Conservation (phyloP, 1,140 invertebrate species). For the Diachasmimorpha longicaudata region DNA sequence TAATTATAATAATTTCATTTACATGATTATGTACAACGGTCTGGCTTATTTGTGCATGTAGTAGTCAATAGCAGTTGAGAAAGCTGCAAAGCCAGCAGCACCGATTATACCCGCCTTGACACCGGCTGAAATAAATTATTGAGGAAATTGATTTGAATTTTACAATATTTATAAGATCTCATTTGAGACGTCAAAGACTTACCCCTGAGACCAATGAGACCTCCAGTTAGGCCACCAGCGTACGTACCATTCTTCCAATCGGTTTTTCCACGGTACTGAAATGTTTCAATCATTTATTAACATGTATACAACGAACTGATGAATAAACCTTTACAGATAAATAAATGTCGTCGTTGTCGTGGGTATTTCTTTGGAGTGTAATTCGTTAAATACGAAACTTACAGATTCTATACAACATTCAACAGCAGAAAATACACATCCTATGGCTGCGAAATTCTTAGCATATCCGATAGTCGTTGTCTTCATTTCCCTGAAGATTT, state of each 20-base stretch:
- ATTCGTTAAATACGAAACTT: no score
- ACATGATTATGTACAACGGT: background rate
- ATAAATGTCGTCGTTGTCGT: background rate
- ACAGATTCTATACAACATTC: conserved; percentile 93
- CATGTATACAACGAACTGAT: conserved; percentile 8
- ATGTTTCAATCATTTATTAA: conserved; percentile 28
- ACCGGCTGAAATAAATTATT: conserved; percentile 75
- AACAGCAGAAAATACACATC: conserved; percentile 89
- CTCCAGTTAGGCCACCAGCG: conserved; percentile 92
- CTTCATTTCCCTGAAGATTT: conserved; percentile 92
- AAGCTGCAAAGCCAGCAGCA: conserved; percentile 93
- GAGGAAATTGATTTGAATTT: background rate
- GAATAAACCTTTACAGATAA: conserved; percentile 1
- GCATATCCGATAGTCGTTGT: conserved; percentile 88
- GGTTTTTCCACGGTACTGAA: conserved; percentile 86
- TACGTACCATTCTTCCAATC: conserved; percentile 97
- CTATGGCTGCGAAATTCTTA: conserved; percentile 97
- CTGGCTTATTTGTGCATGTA: conserved; percentile 74
- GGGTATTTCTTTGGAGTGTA: background rate
- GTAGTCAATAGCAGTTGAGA: conserved; percentile 94
- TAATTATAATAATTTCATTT: background rate
- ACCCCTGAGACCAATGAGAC: conserved; percentile 94
- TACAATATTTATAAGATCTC: no score
- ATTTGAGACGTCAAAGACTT: conserved; percentile 30
- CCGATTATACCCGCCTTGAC: conserved; percentile 90